A percentile compares a stretch with the other conserved stretches of the same genome.
phyloP scores from a whole-genome alignment of 2,888 invertebrate genomes.

The Ethmia dodecea region DNA sequence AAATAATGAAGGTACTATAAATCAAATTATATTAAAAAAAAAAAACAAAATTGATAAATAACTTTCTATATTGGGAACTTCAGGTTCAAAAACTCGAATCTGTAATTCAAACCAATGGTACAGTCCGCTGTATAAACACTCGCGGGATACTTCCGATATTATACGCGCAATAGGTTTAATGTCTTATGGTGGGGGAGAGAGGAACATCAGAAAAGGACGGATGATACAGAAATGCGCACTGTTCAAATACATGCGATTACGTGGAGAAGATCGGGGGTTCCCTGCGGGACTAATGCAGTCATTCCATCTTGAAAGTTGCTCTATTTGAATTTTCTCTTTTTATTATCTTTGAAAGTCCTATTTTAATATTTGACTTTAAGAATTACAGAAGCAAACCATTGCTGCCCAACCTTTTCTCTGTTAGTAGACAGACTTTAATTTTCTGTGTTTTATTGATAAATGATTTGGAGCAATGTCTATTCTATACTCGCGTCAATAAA shows the following conservation, averaged over 20 bases:
- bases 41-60: no score
- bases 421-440: no score
- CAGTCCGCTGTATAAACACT: conserved; percentile 36
- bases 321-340: neutral
- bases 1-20: no score
- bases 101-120: conserved; percentile 29
- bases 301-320: conserved; percentile 15
- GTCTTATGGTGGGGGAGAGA: conserved; percentile 35
- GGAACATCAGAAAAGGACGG: conserved; percentile 23
- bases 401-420: no score
- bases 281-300: conserved; percentile 25
- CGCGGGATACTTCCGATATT: conserved; percentile 51
- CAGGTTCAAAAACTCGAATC: conserved; percentile 3
- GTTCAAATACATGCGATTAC: conserved; percentile 43
- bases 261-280: conserved; percentile 27
- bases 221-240: conserved; percentile 31
- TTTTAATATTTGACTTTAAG: no score
- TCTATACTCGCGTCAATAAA: no score
- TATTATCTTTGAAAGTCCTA: no score
- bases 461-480: no score
- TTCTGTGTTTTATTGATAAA: no score
- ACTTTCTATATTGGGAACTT: no score
- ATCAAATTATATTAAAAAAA: no score
- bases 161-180: conserved; percentile 60
- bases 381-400: no score